Evolutionary conservation across 2,797 vertebrate species (phyloP), one percentile per base, ranked within the genome.

Genomic region (Urosaurus nigricauda): DNA sequence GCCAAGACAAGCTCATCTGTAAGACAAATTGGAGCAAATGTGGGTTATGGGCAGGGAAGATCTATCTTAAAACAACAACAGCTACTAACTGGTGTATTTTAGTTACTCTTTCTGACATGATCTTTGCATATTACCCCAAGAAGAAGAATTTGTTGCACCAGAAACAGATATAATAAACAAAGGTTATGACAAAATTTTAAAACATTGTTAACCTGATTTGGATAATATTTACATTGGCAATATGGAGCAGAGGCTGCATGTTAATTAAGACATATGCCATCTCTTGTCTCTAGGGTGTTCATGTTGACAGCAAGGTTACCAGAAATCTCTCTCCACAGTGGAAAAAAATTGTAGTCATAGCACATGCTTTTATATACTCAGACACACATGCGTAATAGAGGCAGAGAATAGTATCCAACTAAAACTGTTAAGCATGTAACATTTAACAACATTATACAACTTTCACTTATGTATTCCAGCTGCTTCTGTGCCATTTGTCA

Each of bases 381-480:
- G 17, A 53, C 7, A 24, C 7, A 60, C 35, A 32, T 24, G n/a
- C 4, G 85, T 13, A 51, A 51, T 51, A 6, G 47, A 9, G 60
- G 78, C 21, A 80, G 5, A 74, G 4, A 71, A 35, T 40, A 60
- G 12, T 71, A 71, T 60, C 83, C 71, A 91, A 43, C 0, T 68
- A 7, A 17, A 75, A 84, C 24, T 88, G 56, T 58, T 65, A 78
- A 87, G 77, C 63, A 56, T n/a, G 24, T 79, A 13, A 91, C 74
- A 0, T 65, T 21, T 71, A 80, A 40, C 56, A 87, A 74, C 53
- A 80, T 12, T 26, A 87, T 88, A 89, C 87, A 87, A 2, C 87
- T 86, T 90, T 71, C 47, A 90, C 78, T 60, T 86, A 84, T 56
- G 51, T 51, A 89, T 73, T n/a, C 85, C 63, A 91, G n/a, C 26